Evolutionary conservation across 2,888 invertebrate genomes (phyloP), one percentile per base, ranked within the genome.

Genomic region (Ptilodon capucinus): DNA sequence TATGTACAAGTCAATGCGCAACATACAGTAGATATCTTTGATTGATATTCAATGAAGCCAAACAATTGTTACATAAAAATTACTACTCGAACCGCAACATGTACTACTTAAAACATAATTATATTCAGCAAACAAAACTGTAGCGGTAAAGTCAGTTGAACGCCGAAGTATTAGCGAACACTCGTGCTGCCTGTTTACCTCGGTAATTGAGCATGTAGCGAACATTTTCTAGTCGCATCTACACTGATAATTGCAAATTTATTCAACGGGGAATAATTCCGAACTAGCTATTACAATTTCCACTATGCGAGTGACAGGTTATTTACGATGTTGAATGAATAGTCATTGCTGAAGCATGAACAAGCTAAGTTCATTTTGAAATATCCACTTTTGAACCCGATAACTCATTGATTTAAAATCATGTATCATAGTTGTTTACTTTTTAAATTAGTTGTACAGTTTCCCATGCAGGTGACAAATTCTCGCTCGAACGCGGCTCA

Each of bases 121-220:
- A n/a, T n/a, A 28, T n/a, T n/a, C 28, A 28, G 25, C 35, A 51
- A 44, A 18, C 23, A 45, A 40, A 32, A 38, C 28, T 46, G 35
- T 36, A 46, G 42, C 46, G 46, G 55, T 50, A 52, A 59, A 52
- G 46, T 46, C 52, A 44, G 44, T 51, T 60, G 45, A 54, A 53
- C 41, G 36, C 41, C 42, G 40, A 51, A 49, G 43, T 53, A 59
- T 60, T 57, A 48, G 57, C 59, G 60, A 58, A 55, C 54, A 52
- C 54, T 61, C 30, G 34, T 42, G 28, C 42, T 21, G 57, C 44
- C 58, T 61, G 60, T 65, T 70, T 70, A 68, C 59, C 55, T 59
- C 59, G 62, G 66, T 76, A 77, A 76, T 71, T 76, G 70, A 71
- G 71, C 76, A 60, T 75, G 64, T 68, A 65, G 64, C 60, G 51